Percentiles rank a stretch among this genome's conserved stretches.
These are phyloP conservation scores for Chelonoidis abingdonii DNA, from an alignment of 2,113 vertebrate genomes.

Conservation along the genomic window DNA sequence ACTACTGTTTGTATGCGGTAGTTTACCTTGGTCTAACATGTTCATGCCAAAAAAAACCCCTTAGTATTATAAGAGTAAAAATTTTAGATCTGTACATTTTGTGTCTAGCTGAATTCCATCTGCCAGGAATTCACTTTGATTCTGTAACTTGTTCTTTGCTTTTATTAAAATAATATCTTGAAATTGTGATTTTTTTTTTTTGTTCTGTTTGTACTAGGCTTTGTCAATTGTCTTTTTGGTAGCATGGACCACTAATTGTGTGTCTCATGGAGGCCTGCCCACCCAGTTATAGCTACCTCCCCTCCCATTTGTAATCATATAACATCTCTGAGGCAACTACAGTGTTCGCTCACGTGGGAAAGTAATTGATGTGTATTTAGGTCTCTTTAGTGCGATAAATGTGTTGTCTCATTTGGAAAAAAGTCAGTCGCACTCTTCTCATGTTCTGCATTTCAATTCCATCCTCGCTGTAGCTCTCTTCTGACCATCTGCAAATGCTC, in stretches of 20 bases:
- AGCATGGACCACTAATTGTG: neutral
- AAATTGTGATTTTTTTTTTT: neutral
- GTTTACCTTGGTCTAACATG: neutral
- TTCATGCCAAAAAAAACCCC: neutral
- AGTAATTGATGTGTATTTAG: neutral
- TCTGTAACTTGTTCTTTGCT: slow-evolving; percentile 10
- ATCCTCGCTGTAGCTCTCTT: neutral
- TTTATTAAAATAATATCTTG: slow-evolving; percentile 58
- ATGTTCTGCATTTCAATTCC: neutral
- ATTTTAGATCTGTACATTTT: neutral
- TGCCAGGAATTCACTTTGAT: neutral
- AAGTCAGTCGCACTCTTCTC: neutral
- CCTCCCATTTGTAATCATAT: neutral
- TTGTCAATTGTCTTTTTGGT: neutral
- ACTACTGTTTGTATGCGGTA: neutral
- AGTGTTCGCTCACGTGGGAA: neutral
- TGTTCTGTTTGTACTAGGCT: neutral
- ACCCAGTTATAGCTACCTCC: neutral
- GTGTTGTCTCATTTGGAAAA: neutral
- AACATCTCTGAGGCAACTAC: neutral
- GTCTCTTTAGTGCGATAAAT: neutral
- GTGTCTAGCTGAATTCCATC: neutral
- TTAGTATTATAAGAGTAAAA: neutral
- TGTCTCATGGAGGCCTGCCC: neutral
- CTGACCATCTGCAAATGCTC: neutral